A percentile compares a stretch with the other conserved stretches of the same genome.
phyloP scores from a whole-genome alignment of 2,113 vertebrate species.

The Tenebrosternarchus preto region DNA sequence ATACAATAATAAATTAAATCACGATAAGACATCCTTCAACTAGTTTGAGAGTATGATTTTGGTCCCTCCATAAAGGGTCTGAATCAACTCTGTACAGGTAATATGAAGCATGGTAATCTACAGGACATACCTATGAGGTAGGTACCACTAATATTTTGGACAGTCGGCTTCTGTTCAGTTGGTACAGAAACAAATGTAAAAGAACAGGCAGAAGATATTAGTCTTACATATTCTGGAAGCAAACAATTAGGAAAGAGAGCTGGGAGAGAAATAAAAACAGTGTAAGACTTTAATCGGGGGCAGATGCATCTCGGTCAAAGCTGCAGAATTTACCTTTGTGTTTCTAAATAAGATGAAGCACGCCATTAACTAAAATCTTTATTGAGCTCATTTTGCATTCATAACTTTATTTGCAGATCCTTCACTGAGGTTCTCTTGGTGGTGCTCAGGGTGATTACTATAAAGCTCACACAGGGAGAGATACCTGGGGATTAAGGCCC shows the following conservation, averaged over 20 bases:
- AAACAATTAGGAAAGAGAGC: too few relatives aligned
- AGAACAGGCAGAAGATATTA: neutral
- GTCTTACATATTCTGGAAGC: too few relatives aligned
- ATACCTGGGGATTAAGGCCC: conserved; percentile 33
- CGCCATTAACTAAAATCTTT: neutral
- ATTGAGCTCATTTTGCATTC: conserved; percentile 10
- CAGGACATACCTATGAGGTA: neutral
- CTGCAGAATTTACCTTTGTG: neutral
- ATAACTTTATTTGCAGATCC: conserved; percentile 3
- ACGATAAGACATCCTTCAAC: neutral
- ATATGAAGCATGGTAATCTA: neutral
- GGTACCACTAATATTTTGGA: neutral
- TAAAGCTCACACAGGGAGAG: conserved; percentile 8
- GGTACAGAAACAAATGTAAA: neutral
- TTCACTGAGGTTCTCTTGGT: conserved; percentile 51
- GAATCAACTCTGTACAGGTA: neutral
- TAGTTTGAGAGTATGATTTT: neutral
- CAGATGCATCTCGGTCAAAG: neutral
- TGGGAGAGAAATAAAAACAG: too few relatives aligned
- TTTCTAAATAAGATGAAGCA: neutral
- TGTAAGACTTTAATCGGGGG: too few relatives aligned
- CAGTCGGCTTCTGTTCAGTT: neutral
- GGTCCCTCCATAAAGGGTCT: too few relatives aligned
- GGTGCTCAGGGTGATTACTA: conserved; percentile 43
- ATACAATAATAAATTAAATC: neutral